Conservation (phyloP, 2,113 vertebrate species). For the Scophthalmus maximus region DNA sequence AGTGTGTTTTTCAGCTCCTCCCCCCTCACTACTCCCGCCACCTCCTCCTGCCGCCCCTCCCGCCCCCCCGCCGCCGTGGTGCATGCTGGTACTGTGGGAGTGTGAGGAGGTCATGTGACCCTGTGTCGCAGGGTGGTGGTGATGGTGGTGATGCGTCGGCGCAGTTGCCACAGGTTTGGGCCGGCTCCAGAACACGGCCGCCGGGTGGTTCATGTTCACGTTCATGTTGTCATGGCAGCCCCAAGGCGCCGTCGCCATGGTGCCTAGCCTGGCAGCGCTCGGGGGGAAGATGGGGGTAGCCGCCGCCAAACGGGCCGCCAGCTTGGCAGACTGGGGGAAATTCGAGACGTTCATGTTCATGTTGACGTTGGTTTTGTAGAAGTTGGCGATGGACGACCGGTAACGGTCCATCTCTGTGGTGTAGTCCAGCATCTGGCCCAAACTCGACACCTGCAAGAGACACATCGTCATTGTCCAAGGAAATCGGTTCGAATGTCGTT, state of each 20-base stretch:
- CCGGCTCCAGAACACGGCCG: constrained; percentile 85
- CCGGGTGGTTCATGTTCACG: constrained; percentile 79
- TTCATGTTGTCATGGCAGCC: constrained; percentile 87
- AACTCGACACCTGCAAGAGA: constrained; percentile 77
- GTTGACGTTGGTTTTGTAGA: constrained; percentile 92
- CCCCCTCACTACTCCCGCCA: constrained; percentile 58
- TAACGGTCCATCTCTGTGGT: constrained; percentile 94
- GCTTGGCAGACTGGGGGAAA: constrained; percentile 92
- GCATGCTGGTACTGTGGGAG: constrained; percentile 84
- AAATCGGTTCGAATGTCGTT: neutral
- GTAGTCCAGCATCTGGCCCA: constrained; percentile 90
- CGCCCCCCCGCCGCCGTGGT: constrained; percentile 68
- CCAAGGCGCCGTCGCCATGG: constrained; percentile 86
- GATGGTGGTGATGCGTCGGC: constrained; percentile 61
- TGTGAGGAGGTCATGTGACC: constrained; percentile 72
- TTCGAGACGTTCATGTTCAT: constrained; percentile 87
- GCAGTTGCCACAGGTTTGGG: constrained; percentile 55
- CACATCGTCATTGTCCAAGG: neutral
- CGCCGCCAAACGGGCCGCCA: constrained; percentile 84
- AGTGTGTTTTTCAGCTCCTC: constrained; percentile 86
- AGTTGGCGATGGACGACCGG: constrained; percentile 91
- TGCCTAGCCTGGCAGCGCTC: constrained; percentile 83
- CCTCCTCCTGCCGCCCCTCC: constrained; percentile 46
- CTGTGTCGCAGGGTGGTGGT: constrained; percentile 43
- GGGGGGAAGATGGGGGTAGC: constrained; percentile 91